Base-by-base conservation (phyloP, 2,113 vertebrate species). In the Maylandia zebra region DNA sequence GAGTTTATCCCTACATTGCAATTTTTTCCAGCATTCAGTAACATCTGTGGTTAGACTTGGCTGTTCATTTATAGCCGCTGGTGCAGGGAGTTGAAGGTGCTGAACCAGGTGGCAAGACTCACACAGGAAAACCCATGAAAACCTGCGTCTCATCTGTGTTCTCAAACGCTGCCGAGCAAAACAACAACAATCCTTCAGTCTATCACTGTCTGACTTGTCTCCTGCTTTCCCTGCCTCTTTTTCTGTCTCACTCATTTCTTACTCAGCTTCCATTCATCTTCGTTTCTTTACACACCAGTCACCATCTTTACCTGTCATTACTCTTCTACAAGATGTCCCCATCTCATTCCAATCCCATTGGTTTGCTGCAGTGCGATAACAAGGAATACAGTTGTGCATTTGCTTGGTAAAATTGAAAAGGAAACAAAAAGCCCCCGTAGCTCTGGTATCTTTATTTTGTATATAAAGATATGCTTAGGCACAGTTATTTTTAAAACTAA, bases 71-170 rank as follows among this genome's bases (percentile, higher is more conserved):
- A 38, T 74, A 86, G 14, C 41, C 14, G 8, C 10, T 52, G 27
- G 3, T n/a, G 27, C 45, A 52, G 88, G 55, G 84, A 8, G 82
- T 61, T 43, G 76, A 82, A 83, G 86, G 71, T 88, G 86, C 64
- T 5, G 12, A 50, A 74, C 79, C 92, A 92, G 90, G 88, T 91
- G 90, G 86, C 61, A 55, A 30, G 64, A 76, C 5, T 90, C 93
- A 85, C 89, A 83, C 76, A 81, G 84, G 88, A 88, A 80, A 81
- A 59, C 88, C 81, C 66, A 81, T 81, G 88, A 88, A 80, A 81
- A 59, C 88, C 81, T 86, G 55, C 13, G 5, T 74, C 81, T 88
- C 38, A 45, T 85, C 45, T 57, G 64, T 36, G 55, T 38, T 85
- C 45, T 19, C 48, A 19, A 24, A 30, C 8, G 6, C 16, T 55